Base-by-base conservation (phyloP, 2,113 vertebrate species). In the Rhagologus leucostigma region DNA sequence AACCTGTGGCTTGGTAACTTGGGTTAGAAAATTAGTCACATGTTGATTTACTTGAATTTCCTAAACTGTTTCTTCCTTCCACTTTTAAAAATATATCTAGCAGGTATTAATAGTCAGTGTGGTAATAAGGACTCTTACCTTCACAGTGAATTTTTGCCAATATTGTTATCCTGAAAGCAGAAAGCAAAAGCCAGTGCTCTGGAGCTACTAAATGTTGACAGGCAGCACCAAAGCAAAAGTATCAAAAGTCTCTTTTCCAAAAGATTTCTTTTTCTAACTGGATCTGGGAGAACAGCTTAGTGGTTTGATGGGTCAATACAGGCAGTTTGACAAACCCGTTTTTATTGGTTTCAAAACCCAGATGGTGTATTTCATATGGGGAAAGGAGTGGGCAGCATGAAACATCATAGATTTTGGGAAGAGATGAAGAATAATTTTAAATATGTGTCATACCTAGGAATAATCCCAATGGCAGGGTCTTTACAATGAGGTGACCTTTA, bases 331-430 rank as follows among this genome's bases (percentile, higher is more conserved):
- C 13, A 84, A 80, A 74, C 4, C 0, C 84, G 11, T 12, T 90
- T 46, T 76, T 17, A 26, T 17, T 47, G 3, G 4, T 59, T 44
- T 57, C 32, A 71, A 57, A 84, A 37, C 3, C 13, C 7, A 39
- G 79, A 41, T 0, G 0, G 0, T 33, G 3, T 57, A n/a, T 85
- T 89, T 87, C 2, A 1, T 2, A 5, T 4, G 6, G 2, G 3
- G 3, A 30, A 74, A 77, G 26, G 26, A 37, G 16, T 39, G 4
- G 15, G 5, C 8, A 94, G 5, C 33, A 35, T 7, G 22, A 29
- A 70, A 53, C 0, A 1, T 78, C 10, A 3, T 9, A 49, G 14
- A 57, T 69, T 81, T 65, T 32, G 26, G 14, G 37, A 46, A 67
- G 52, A 91, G 14, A 27, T 13, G n/a, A 81, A 56, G 33, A 71